Evolutionary conservation across 1,140 invertebrate genomes (phyloP), one percentile per base, ranked within the genome.

Genomic region (Pectinophora gossypiella): DNA sequence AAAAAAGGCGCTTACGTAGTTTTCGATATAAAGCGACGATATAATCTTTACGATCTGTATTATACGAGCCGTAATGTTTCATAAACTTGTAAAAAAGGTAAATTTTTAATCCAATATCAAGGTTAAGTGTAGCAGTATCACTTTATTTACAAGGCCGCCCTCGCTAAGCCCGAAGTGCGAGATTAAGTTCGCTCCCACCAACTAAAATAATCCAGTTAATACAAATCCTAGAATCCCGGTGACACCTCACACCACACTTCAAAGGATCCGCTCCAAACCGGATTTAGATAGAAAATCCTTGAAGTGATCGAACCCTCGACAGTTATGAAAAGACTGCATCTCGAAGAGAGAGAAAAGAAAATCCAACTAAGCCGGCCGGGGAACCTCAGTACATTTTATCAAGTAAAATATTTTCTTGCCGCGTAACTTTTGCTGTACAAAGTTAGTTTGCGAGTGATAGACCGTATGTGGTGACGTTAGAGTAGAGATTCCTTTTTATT

Each of bases 311-410:
- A 68, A 74, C 68, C 69, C 62, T 61, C 55, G 72, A 84, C 80
- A 79, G 69, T 80, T 85, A 85, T 85, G 76, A 82, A 85, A 85
- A 76, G 75, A 64, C 57, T 56, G 70, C 55, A 68, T 76, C 72
- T n/a, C n/a, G n/a, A n/a, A 64, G 64, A 60, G 56, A 65, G 68
- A 64, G 63, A 66, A 61, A 63, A 59, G 61, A 64, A 78, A 82
- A 78, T 79, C 72, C 72, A 70, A 56, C 47, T 82, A 80, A 68
- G 76, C 67, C 56, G 58, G 61, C 64, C 62, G 68, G 62, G 62
- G 73, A 85, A 80, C 73, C 76, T 79, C 81, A 64, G 70, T 56
- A 67, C 68, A 51, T 71, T 84, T 78, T 66, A 75, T 47, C 45
- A 72, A 72, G 65, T 69, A 80, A 67, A 82, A 81, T 76, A 73